phyloP scores from a whole-genome alignment of 2,113 vertebrate species.

The Paralichthys olivaceus region DNA sequence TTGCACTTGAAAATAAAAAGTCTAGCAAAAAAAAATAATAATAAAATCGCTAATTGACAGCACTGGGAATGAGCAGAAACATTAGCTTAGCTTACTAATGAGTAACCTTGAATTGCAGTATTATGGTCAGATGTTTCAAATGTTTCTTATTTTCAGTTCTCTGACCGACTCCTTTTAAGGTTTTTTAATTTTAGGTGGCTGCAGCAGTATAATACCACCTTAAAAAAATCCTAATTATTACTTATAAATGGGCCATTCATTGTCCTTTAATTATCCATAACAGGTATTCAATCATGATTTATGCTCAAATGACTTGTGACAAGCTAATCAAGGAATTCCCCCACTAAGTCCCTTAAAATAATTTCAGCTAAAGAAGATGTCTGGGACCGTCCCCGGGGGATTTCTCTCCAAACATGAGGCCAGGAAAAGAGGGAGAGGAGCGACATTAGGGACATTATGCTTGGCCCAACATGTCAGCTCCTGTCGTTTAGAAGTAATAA shows the following conservation, averaged over 20 bases:
- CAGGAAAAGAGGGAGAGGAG: conserved; percentile 6
- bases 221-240: not conserved
- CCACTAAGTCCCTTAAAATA: conserved; percentile 33
- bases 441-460: not conserved
- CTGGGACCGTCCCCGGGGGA: conserved; percentile 19
- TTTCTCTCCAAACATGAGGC: conserved; percentile 32
- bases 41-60: not conserved
- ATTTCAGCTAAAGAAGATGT: conserved; percentile 32
- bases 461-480: not conserved
- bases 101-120: not conserved
- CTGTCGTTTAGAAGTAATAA: not conserved
- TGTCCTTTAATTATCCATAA: conserved; percentile 5
- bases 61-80: not conserved
- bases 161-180: not conserved
- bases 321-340: conserved; percentile 49
- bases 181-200: not conserved
- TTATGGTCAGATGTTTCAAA: not conserved
- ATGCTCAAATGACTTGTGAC: conserved; percentile 2
- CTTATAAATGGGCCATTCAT: not conserved
- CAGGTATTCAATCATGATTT: conserved; percentile 7
- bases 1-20: not conserved
- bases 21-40: not conserved
- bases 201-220: not conserved
- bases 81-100: not conserved
- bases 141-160: not conserved